These are phyloP conservation scores for Octomys mimax DNA, from an alignment of 2,797 vertebrate genomes.

Conservation along the genomic window DNA sequence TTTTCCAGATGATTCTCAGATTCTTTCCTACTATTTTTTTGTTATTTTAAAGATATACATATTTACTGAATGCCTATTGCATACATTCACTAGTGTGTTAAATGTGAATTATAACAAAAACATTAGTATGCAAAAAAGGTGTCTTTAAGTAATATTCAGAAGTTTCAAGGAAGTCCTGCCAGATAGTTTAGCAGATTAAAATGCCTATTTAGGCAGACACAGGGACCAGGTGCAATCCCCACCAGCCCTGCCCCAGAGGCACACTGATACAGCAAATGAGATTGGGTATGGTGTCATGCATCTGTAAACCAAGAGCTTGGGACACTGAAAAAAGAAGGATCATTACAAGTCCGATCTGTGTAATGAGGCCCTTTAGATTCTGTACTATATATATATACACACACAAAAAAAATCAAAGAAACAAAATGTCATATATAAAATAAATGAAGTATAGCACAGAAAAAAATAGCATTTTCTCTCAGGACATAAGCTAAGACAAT, in stretches of 20 bases:
- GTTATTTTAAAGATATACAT: not conserved
- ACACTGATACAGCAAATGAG: too few relatives aligned
- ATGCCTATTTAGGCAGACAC: too few relatives aligned
- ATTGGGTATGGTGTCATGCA: too few relatives aligned
- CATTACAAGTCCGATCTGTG: too few relatives aligned
- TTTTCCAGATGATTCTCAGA: not conserved
- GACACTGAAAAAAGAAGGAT: too few relatives aligned
- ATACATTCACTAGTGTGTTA: not conserved
- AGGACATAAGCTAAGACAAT: not conserved
- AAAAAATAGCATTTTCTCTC: not conserved
- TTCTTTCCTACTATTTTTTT: not conserved
- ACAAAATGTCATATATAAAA: slow-evolving; percentile 4
- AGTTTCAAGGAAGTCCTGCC: not conserved
- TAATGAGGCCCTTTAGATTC: too few relatives aligned
- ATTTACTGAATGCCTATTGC: slow-evolving; percentile 3
- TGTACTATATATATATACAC: too few relatives aligned
- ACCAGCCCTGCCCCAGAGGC: too few relatives aligned
- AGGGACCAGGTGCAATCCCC: too few relatives aligned
- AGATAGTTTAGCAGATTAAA: too few relatives aligned
- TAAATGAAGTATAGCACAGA: not conserved
- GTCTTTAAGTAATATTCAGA: not conserved
- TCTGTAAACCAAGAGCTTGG: too few relatives aligned
- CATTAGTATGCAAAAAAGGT: not conserved
- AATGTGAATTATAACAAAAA: not conserved
- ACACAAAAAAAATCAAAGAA: not conserved